phyloP scores from a whole-genome alignment of 2,888 invertebrate genomes.

The Chloromyia formosa region DNA sequence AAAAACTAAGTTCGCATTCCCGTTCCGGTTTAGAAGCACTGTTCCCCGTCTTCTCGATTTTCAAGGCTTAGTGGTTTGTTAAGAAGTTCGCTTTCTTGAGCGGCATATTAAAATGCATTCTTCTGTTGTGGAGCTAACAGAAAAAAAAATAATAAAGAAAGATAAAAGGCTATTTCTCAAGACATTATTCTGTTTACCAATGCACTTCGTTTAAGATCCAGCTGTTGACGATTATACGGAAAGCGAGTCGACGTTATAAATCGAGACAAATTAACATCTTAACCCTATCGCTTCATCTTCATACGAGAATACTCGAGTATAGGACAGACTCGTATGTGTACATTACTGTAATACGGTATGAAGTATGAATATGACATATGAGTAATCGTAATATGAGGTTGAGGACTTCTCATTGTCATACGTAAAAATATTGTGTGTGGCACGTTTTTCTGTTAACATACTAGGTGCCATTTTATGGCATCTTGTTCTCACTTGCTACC shows the following conservation, averaged over 20 bases:
- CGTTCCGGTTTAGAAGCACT: too few relatives aligned
- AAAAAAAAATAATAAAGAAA: background rate
- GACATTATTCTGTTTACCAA: conserved; percentile 24
- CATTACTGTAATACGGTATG: too few relatives aligned
- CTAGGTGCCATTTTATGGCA: too few relatives aligned
- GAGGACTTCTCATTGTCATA: too few relatives aligned
- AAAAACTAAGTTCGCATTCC: too few relatives aligned
- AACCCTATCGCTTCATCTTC: conserved; percentile 19
- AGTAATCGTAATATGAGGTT: too few relatives aligned
- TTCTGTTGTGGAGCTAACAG: background rate
- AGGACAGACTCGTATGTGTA: background rate
- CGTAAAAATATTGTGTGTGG: too few relatives aligned
- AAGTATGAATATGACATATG: too few relatives aligned
- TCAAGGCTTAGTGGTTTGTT: too few relatives aligned
- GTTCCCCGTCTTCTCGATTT: too few relatives aligned
- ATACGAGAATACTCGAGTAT: background rate
- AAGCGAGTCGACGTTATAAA: conserved; percentile 11
- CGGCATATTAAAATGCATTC: conserved; percentile 29
- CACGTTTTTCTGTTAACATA: too few relatives aligned
- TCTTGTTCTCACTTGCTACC: too few relatives aligned
- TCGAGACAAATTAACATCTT: conserved; percentile 41
- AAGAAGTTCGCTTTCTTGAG: background rate
- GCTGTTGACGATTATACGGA: conserved; percentile 21
- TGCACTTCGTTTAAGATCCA: conserved; percentile 1
- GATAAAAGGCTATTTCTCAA: background rate